These are phyloP conservation scores for Lonchura striata DNA, from an alignment of 2,113 vertebrate genomes.

Conservation along the genomic window DNA sequence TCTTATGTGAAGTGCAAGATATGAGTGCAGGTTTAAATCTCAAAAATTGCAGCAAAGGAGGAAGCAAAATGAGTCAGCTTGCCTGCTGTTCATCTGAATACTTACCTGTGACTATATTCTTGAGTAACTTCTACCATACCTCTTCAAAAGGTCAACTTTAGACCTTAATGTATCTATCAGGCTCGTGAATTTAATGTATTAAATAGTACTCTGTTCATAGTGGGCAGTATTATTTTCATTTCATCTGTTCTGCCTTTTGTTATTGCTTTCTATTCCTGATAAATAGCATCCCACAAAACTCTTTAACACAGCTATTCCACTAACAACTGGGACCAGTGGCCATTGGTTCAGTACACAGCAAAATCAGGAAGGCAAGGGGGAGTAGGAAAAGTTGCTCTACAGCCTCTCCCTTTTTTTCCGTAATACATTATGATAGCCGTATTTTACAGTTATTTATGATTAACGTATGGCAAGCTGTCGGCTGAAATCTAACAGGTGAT, in stretches of 20 bases:
- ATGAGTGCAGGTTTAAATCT: not conserved
- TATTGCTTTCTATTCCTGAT: conserved; percentile 56
- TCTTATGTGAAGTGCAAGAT: not conserved
- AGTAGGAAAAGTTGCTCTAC: conserved; percentile 20
- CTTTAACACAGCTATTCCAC: conserved; percentile 62
- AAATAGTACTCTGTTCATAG: conserved; percentile 26
- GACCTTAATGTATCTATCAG: not conserved
- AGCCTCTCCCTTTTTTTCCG: conserved; percentile 15
- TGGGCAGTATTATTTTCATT: conserved; percentile 38
- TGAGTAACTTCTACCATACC: not conserved
- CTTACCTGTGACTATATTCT: not conserved
- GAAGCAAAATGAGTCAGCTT: rapidly evolving
- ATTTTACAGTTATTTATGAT: conserved; percentile 72
- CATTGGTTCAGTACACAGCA: not conserved
- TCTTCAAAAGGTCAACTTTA: not conserved
- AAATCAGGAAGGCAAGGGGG: not conserved
- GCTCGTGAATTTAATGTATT: not conserved
- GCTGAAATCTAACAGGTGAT: conserved; percentile 72
- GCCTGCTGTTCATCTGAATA: not conserved
- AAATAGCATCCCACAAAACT: conserved; percentile 68
- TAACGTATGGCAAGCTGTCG: conserved; percentile 63
- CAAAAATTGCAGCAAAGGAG: not conserved
- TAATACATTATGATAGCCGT: not conserved
- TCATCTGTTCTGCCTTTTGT: conserved; percentile 39
- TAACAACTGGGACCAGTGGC: conserved; percentile 53